Evolutionary conservation across 2,797 vertebrate species (phyloP).

Genomic region (Chelon auratus): DNA sequence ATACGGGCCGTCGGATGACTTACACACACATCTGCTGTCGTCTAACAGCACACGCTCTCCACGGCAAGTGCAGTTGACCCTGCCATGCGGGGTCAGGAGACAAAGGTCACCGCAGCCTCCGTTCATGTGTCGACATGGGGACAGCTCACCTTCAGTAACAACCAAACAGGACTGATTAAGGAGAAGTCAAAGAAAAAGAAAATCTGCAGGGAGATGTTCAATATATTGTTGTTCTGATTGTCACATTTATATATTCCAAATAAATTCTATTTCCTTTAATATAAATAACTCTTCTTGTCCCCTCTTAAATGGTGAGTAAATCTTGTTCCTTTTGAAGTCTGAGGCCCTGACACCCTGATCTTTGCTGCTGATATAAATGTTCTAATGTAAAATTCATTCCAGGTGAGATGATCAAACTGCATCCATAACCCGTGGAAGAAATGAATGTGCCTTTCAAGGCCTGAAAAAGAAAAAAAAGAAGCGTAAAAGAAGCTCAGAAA

Average conservation of each 20-base stretch:
- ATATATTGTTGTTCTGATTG: neutral
- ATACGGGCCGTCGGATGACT: conserved; percentile 78
- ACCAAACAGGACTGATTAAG: conserved; percentile 38
- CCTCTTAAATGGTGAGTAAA: neutral
- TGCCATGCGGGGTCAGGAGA: conserved; percentile 91
- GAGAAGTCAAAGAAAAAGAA: neutral
- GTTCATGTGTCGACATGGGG: conserved; percentile 92
- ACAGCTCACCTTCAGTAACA: conserved; percentile 90
- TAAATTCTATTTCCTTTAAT: neutral
- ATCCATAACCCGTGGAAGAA: conserved; percentile 20
- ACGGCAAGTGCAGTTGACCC: conserved; percentile 95
- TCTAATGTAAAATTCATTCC: neutral
- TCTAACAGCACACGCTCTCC: conserved; percentile 93
- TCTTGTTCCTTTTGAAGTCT: neutral
- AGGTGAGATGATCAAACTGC: conserved; percentile 18
- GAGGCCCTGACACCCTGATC: neutral
- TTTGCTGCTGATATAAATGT: neutral
- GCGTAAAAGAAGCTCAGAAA: conserved; percentile 13
- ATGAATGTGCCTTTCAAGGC: neutral
- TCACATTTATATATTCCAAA: neutral
- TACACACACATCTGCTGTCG: conserved; percentile 99
- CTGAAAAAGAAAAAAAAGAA: conserved; percentile 13
- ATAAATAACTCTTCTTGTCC: no score
- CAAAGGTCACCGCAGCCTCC: conserved; percentile 98
- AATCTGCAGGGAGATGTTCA: neutral